Base-by-base conservation (phyloP, 2,888 invertebrate genomes). In the Drosophila siamana region DNA sequence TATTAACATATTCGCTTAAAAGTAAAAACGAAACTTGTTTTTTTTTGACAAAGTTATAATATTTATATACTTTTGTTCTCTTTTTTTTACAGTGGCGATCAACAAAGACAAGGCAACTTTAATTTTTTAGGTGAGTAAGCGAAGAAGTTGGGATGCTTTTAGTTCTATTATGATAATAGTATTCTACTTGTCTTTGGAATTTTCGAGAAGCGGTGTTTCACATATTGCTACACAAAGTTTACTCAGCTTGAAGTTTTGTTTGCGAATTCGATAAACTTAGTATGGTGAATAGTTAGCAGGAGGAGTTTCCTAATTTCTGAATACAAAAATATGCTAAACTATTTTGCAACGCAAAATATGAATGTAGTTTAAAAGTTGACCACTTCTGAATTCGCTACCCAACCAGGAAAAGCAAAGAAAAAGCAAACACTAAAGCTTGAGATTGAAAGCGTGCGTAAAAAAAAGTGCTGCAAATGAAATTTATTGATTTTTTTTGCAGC, bases 401-500 rank as follows among this genome's bases (percentile, higher is more conserved):
- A n/a, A n/a, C n/a, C n/a, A n/a, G 1, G 13, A 51, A 61, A 47
- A 44, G 28, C 5, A 28, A 28, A 7, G 7, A 2, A 19, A 28
- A 28, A 7, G 7, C 3, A 19, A 19, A 19, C 19, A 19, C 19
- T 19, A 19, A 19, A 1, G 19, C 9, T 15, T 15, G 7, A 63
- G 8, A 44, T 24, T 22, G 28, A 28, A 26, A n/a, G 9, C 6
- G 5, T 41, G 38, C 13, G 6, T 22, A 19, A 33, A 43, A 52
- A 13, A 40, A 38, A 60, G 15, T 47, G 13, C 55, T 46, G 50
- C 44, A 48, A 68, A 52, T 72, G 61, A 76, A 83, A 57, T 67
- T 67, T 72, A 79, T 79, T 26, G 80, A 79, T 79, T 79, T 76
- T 36, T 38, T 51, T 57, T 33, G 52, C 52, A 43, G 19, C 9